Percentiles rank a stretch among this genome's conserved stretches.
These are phyloP conservation scores for Meteorus colon DNA, from an alignment of 2,888 invertebrate genomes.

Conservation along the genomic window DNA sequence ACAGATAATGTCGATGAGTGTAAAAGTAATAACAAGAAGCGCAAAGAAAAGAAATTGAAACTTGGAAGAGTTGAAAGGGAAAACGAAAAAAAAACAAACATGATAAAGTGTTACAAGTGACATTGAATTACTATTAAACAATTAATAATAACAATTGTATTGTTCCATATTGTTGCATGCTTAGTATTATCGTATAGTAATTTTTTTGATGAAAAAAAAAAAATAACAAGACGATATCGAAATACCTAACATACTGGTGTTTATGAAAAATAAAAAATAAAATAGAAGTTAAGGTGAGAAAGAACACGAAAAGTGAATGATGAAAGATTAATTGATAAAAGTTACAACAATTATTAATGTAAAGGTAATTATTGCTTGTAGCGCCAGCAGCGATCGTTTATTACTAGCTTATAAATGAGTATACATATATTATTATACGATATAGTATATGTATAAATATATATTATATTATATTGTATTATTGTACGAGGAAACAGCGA, in stretches of 20 bases:
- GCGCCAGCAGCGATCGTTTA: conserved; percentile 62
- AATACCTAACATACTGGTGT: conserved; percentile 39
- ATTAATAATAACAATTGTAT: conserved; percentile 52
- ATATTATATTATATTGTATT: conserved; percentile 41
- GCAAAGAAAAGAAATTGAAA: conserved; percentile 12
- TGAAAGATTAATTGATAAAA: conserved; percentile 21
- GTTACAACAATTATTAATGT: conserved; percentile 32
- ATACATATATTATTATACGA: conserved; percentile 36
- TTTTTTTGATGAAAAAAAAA: conserved; percentile 46
- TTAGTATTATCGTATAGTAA: conserved; percentile 65
- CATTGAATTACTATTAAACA: conserved; percentile 64
- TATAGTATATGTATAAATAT: conserved; percentile 46
- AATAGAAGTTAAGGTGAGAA: conserved; percentile 8
- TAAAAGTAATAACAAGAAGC: conserved; percentile 25
- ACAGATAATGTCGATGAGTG: conserved; percentile 19
- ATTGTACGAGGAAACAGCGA: conserved; percentile 13
- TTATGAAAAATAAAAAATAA: conserved; percentile 12
- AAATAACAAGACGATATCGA: conserved; percentile 24
- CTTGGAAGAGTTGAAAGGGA: conserved; percentile 52
- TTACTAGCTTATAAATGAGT: conserved; percentile 52
- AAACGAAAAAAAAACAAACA: conserved; percentile 39
- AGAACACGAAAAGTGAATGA: background rate
- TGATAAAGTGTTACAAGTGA: conserved; percentile 25
- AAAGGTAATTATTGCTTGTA: conserved; percentile 58
- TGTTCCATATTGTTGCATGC: conserved; percentile 72